Conservation (phyloP, 2,888 invertebrate genomes). For the Cryptus viduatorius region DNA sequence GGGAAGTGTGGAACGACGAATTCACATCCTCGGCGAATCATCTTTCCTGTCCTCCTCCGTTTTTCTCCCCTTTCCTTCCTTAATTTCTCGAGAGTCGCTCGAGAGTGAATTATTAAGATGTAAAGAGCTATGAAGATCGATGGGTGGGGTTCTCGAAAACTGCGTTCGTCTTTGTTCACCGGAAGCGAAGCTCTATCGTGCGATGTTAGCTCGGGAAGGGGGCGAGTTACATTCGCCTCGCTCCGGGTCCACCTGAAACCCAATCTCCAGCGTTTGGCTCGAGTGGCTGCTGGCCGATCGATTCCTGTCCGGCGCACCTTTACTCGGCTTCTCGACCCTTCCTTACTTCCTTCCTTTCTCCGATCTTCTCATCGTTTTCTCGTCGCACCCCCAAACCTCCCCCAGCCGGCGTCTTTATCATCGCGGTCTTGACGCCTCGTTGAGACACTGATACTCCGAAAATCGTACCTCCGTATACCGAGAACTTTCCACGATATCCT, state of each 20-base stretch:
- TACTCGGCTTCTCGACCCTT: constrained; percentile 36
- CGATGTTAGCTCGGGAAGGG: constrained; percentile 13
- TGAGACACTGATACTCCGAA: constrained; percentile 7
- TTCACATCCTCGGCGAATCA: constrained; percentile 1
- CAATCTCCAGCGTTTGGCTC: constrained; percentile 64
- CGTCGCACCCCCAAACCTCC: neutral
- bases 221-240: neutral
- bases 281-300: constrained; percentile 64
- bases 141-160: constrained; percentile 36
- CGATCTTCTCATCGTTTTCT: constrained; percentile 1
- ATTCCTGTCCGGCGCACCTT: constrained; percentile 66
- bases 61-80: constrained; percentile 7
- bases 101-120: constrained; percentile 25
- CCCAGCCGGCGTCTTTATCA: neutral
- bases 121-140: constrained; percentile 20
- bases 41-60: constrained; percentile 19
- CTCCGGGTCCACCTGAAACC: constrained; percentile 56
- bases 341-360: constrained; percentile 11
- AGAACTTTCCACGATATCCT: neutral
- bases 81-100: neutral
- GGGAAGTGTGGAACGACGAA: constrained; percentile 31
- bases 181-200: constrained; percentile 21
- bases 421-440: constrained; percentile 11
- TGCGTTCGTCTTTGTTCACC: constrained; percentile 26
- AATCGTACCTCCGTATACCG: constrained; percentile 4